Base-by-base conservation (phyloP, 2,113 vertebrate species). In the Pelmatolapia mariae region DNA sequence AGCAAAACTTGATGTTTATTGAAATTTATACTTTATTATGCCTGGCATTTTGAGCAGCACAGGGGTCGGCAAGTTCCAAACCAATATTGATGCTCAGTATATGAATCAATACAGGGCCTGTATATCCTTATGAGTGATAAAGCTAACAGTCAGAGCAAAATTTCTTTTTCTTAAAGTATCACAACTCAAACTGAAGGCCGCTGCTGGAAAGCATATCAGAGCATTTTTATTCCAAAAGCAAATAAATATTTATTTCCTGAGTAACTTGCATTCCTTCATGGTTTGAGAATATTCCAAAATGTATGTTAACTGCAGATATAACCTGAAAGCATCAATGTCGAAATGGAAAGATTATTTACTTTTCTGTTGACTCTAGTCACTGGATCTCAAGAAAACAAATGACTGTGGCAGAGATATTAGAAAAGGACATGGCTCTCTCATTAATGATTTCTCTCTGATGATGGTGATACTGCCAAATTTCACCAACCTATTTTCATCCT, bases 81-180 rank as follows among this genome's bases (percentile, higher is more conserved):
- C 43, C 38, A 38, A 52, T 89, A 90, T 91, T 84, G 82, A 91
- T 85, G 59, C 78, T 45, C 18, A 22, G 4, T 24, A 38, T 82
- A 16, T n/a, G 31, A 84, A 90, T 90, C 87, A 33, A 89, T 90
- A 76, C 76, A 8, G 19, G 7, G 33, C 40, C 22, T 7, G 22
- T 10, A 36, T 85, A 84, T 63, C 59, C 57, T 31, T 16, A 6
- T 76, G 87, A 86, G 40, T 45, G 38, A 84, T 89, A 73, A 57
- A 56, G 78, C n/a, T 6, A 11, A 40, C 4, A 8, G 56, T 81
- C 61, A 4, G 22, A 12, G 52, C 53, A 33, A 22, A 22, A 85
- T 66, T 15, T 11, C 45, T 80, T 71, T 87, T 71, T 29, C 11
- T 76, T 19, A 31, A 78, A n/a, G 10, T 12, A 50, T 31, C 45